Evolutionary conservation across 1,140 invertebrate species (phyloP).

Genomic region (Caenorhabditis tropicalis): DNA sequence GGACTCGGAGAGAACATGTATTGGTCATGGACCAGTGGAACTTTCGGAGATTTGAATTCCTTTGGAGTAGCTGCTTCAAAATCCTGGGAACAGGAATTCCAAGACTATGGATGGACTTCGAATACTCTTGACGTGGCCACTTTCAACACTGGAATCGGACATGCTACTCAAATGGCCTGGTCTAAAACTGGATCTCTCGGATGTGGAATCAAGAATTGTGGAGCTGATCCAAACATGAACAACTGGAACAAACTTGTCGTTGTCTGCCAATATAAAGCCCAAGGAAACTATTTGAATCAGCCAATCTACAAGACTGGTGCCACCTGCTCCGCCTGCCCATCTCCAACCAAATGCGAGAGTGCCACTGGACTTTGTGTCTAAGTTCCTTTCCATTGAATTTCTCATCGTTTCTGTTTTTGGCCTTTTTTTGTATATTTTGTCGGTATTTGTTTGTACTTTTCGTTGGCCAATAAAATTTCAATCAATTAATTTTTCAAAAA

Average conservation of each 20-base stretch:
- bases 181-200: neutral
- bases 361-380: neutral
- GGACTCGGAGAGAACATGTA: slow-evolving; percentile 16
- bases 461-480: no score
- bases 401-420: no score
- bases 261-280: slow-evolving; percentile 25
- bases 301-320: neutral
- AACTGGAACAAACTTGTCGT: neutral
- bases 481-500: no score
- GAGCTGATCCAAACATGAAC: neutral
- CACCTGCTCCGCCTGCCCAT: neutral
- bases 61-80: neutral
- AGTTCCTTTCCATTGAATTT: no score
- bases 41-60: neutral
- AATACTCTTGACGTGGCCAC: neutral
- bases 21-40: neutral
- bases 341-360: neutral
- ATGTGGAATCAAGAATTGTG: slow-evolving; percentile 44
- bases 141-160: slow-evolving; percentile 39
- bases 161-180: slow-evolving; percentile 39
- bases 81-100: slow-evolving; percentile 34
- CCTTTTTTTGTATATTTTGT: no score
- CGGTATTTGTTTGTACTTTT: no score
- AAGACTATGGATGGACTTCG: slow-evolving; percentile 23
- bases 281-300: neutral